Base-by-base conservation (phyloP, 1,140 invertebrate species). In the Scaptomyza pallida region DNA sequence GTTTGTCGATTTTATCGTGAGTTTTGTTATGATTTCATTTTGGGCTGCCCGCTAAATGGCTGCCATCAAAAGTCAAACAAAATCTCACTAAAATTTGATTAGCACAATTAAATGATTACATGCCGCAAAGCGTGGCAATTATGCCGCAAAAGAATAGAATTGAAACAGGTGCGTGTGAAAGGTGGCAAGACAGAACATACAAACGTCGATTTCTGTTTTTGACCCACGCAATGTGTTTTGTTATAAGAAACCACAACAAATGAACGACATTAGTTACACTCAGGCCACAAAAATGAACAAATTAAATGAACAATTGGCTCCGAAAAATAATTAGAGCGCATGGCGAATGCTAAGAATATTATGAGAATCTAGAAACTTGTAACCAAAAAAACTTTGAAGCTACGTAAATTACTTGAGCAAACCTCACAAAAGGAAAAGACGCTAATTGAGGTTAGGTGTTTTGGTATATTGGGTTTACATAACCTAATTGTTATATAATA, bases 221-320 rank as follows among this genome's bases (percentile, higher is more conserved):
- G 82, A 81, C 81, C 81, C 81, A 85, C 81, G 81, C 81, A 77
- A 80, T 55, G 60, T 85, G 33, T n/a, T 73, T 56, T 19, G 57
- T 43, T 35, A 17, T 8, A 30, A 37, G 10, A 47, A 60, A 55
- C 59, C 71, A 75, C 81, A 82, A 81, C 81, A 85, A 85, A 81
- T 85, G 81, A 78, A 78, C 63, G 71, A 88, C 78, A 86, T 86
- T 86, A 86, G 82, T 75, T 88, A 86, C 82, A 86, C 77, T 81
- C 6, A 75, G 56, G 56, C 62, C 47, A 68, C 88, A 75, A 88
- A 72, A 86, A 86, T 88, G 82, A 88, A 88, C 78, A 86, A 86
- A 88, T 86, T 88, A 86, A 86, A 88, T 63, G 78, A 64, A 47
- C 75, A 72, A 77, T 77, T 63, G 62, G 70, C 59, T 35, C 63